These are phyloP conservation scores for Lingula anatina DNA, from an alignment of 2,888 invertebrate species.

Conservation along the genomic window DNA sequence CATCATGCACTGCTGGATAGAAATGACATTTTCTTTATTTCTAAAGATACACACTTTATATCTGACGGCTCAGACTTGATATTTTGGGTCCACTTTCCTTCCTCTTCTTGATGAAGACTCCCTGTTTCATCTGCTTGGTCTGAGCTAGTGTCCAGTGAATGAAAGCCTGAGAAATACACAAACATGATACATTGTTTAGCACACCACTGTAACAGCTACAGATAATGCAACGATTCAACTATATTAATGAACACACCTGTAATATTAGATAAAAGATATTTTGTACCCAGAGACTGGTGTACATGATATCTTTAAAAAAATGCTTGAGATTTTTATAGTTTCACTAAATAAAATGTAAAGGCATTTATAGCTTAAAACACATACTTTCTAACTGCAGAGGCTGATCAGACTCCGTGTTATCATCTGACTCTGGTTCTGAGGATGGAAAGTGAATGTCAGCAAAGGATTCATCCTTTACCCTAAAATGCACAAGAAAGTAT, in stretches of 20 bases:
- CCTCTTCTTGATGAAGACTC: constrained; percentile 35
- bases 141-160: constrained; percentile 38
- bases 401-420: constrained; percentile 38
- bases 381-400: constrained; percentile 42
- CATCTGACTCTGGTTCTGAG: constrained; percentile 42
- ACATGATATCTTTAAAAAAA: background rate
- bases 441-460: constrained; percentile 45
- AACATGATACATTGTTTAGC: background rate
- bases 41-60: constrained; percentile 19
- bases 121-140: constrained; percentile 39
- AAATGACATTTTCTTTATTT: no score
- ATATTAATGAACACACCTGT: background rate
- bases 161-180: constrained; percentile 20
- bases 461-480: constrained; percentile 40
- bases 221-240: background rate
- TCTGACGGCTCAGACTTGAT: constrained; percentile 23
- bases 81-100: constrained; percentile 32
- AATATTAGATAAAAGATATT: background rate
- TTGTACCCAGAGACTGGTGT: background rate
- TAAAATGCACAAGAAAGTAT: no score
- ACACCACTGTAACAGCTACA: background rate
- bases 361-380: background rate
- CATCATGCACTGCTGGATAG: no score
- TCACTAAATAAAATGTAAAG: background rate
- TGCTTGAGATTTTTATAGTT: no score